Evolutionary conservation across 2,888 invertebrate genomes (phyloP).

Genomic region (Plagodis pulveraria): DNA sequence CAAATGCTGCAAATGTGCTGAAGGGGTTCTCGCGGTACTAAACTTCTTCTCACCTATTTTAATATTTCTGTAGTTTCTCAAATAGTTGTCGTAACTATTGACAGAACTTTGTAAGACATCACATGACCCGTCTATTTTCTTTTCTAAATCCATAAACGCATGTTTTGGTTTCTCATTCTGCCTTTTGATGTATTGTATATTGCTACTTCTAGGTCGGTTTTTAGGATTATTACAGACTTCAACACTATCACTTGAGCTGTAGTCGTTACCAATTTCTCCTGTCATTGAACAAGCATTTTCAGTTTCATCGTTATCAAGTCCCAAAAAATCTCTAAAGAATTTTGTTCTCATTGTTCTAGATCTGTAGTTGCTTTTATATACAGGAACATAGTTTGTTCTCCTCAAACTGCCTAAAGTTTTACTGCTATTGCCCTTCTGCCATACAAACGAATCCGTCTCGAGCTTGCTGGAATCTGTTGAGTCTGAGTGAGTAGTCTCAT

Average conservation of each 20-base stretch:
- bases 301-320: slow-evolving; percentile 41
- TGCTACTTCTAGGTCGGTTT: slow-evolving; percentile 4
- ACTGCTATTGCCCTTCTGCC: slow-evolving; percentile 47
- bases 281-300: slow-evolving; percentile 4
- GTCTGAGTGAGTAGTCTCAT: slow-evolving; percentile 49
- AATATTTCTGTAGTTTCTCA: slow-evolving; percentile 45
- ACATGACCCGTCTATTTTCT: slow-evolving; percentile 64
- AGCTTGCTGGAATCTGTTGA: slow-evolving; percentile 60
- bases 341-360: slow-evolving; percentile 52
- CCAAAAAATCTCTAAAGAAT: slow-evolving; percentile 56
- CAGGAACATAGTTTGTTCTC: slow-evolving; percentile 47
- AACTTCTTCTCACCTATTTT: slow-evolving; percentile 29
- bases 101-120: slow-evolving; percentile 60
- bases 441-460: slow-evolving; percentile 62
- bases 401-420: slow-evolving; percentile 41
- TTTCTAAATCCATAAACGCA: slow-evolving; percentile 54
- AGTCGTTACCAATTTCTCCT: slow-evolving; percentile 27
- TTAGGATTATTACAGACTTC: slow-evolving; percentile 45
- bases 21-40: slow-evolving; percentile 66
- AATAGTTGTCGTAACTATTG: slow-evolving; percentile 62
- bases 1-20: slow-evolving; percentile 84
- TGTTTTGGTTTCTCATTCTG: slow-evolving; percentile 30
- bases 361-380: slow-evolving; percentile 52
- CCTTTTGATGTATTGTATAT: slow-evolving; percentile 6
- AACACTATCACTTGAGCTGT: slow-evolving; percentile 37